A percentile compares a stretch with the other conserved stretches of the same genome.
Evolutionary conservation across 2,797 vertebrate species (phyloP).

Genomic region (Coluber constrictor): DNA sequence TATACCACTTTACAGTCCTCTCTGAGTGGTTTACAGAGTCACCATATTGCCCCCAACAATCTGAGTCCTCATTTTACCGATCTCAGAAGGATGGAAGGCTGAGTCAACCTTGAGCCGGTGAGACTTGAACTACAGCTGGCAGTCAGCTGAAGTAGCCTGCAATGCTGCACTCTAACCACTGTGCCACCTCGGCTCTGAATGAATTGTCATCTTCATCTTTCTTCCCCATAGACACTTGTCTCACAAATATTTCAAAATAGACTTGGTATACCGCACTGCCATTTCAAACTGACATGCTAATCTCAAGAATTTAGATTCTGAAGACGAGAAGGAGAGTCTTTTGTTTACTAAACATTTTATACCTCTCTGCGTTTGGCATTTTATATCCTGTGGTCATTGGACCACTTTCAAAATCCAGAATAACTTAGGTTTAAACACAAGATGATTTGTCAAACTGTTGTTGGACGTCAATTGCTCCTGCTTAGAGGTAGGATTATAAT

Average conservation of each 20-base stretch:
- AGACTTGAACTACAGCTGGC: too few relatives aligned
- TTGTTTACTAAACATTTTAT: neutral
- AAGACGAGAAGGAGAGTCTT: neutral
- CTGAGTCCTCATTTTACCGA: too few relatives aligned
- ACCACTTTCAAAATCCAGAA: neutral
- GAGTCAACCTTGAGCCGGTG: too few relatives aligned
- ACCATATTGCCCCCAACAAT: too few relatives aligned
- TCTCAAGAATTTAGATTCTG: neutral
- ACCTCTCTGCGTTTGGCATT: neutral
- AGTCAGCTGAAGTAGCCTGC: too few relatives aligned
- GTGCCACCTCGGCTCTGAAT: too few relatives aligned
- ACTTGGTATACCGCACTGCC: too few relatives aligned
- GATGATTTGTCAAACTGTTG: neutral
- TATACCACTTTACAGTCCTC: too few relatives aligned
- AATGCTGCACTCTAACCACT: too few relatives aligned
- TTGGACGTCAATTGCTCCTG: neutral
- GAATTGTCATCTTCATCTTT: neutral
- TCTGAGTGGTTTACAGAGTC: too few relatives aligned
- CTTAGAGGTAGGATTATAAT: neutral
- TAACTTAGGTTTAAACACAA: neutral
- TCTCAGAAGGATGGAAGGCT: too few relatives aligned
- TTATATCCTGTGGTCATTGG: neutral
- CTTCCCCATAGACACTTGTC: neutral
- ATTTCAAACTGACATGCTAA: neutral
- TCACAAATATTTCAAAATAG: neutral